Base-by-base conservation (phyloP, 2,113 vertebrate genomes). In the Falco punctatus region DNA sequence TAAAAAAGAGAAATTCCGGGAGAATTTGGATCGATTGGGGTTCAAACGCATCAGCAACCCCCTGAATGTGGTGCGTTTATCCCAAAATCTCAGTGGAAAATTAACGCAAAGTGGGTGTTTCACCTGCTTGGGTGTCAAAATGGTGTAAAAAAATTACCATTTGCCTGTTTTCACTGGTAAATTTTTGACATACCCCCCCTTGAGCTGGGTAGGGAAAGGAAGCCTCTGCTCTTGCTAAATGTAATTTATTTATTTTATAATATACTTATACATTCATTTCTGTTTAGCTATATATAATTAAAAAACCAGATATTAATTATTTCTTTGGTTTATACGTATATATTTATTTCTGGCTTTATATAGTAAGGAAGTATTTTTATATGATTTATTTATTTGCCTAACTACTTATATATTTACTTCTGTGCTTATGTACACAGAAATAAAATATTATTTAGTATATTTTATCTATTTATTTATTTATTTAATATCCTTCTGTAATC, bases 1-100 rank as follows among this genome's bases (percentile, higher is more conserved):
- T 35, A 1, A 23, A 61, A 65, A 57, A 67, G 21, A 13, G 21
- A 13, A 30, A 4, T 13, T 35, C 20, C 14, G 20, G 26, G 51
- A 66, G 30, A 81, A 48, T 15, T 27, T 33, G 5, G 11, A 85
- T 22, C 0, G 0, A 7, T 4, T n/a, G 16, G 23, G 27, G 44
- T 33, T n/a, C 10, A 51, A 77, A 75, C 1, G 9, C 26, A 73
- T 5, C 54, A 81, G 38, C 61, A 42, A 13, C 9, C 9, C 32
- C 51, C 7, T 16, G 52, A 62, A 51, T 32, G 22, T 9, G 6
- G 30, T 0, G 2, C 13, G 6, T 82, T 51, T 52, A 55, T 17
- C 38, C 30, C 35, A 20, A 88, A 94, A 86, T 46, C 19, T 23
- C 24, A 15, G n/a, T 1, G 8, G 12, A 32, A 90, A 80, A 64